Base-by-base conservation (phyloP, 1,140 invertebrate species). In the Reticulitermes speratus region DNA sequence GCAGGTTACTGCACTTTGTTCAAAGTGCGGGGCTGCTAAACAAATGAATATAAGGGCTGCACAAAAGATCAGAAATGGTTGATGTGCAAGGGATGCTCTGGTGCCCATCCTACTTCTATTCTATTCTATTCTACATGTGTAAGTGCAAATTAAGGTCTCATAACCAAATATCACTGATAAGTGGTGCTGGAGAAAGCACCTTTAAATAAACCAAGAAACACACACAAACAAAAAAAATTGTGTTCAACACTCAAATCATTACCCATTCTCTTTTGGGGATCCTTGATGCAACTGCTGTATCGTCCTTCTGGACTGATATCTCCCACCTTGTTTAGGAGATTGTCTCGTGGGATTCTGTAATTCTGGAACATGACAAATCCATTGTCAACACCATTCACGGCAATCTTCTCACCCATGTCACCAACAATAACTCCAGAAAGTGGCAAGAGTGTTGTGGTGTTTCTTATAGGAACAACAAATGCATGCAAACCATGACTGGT, bases 311-410 rank as follows among this genome's bases (percentile, higher is more conserved):
- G 89, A 65, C 92, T 93, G 0, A 95, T 93, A 91, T 95, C 94
- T 55, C 94, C 94, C 65, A 92, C 94, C 90, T 92, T 92, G 88
- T 94, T 95, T 81, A 95, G 89, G 48, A 96, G 90, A 90, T 92
- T 92, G 84, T 92, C 92, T 87, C 92, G 91, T 30, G 94, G 93
- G 87, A 95, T 93, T 88, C 92, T 89, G 89, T 94, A 94, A 84
- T 94, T 92, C 88, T 94, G 91, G 88, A 95, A 95, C 87, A 93
- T 90, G 86, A 94, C 89, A 88, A 94, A 94, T 38, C 96, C 96
- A 92, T 97, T 97, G 89, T 97, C 96, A 82, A 97, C 90, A 85
- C 96, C 96, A 91, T 97, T 95, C 2, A 96, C 92, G 16, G 96
- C 96, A 84, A 96, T 92, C 91, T 97, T 97, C 88, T 95, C 94